Conservation (phyloP, 2,113 vertebrate species). For the Scomber colias region DNA sequence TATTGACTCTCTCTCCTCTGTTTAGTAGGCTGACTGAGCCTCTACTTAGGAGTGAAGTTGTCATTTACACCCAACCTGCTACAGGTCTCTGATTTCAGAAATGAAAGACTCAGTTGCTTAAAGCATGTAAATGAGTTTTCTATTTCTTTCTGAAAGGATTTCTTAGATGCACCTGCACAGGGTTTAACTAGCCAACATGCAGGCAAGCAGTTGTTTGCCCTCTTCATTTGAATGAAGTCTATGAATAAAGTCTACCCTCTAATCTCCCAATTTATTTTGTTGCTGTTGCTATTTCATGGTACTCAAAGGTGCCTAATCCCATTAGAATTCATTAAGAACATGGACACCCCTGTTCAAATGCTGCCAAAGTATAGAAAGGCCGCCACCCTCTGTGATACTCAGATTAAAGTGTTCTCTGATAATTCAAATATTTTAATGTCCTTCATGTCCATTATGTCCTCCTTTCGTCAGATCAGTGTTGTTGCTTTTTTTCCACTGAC, state of each 20-base stretch:
- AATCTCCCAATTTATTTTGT: constrained; percentile 39
- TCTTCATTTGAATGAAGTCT: background rate
- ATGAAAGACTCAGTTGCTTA: background rate
- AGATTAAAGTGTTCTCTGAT: constrained; percentile 58
- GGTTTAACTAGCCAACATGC: background rate
- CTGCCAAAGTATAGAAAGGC: constrained; percentile 32
- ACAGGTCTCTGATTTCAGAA: constrained; percentile 14
- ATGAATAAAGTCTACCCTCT: background rate
- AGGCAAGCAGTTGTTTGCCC: background rate
- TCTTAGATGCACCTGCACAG: background rate
- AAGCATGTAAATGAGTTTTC: background rate
- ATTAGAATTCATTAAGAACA: constrained; percentile 68
- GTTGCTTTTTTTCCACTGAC: constrained; percentile 60
- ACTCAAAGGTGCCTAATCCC: constrained; percentile 51
- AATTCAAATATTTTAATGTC: constrained; percentile 68
- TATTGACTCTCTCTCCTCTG: constrained; percentile 34
- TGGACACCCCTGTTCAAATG: constrained; percentile 38
- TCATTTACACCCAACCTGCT: constrained; percentile 12
- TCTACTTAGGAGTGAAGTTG: constrained; percentile 35
- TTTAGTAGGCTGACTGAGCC: constrained; percentile 33
- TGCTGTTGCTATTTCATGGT: constrained; percentile 28
- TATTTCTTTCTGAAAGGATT: background rate
- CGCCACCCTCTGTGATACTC: constrained; percentile 37
- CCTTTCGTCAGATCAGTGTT: constrained; percentile 41
- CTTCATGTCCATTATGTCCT: constrained; percentile 55